phyloP scores from a whole-genome alignment of 2,888 invertebrate species.

The Caenorhabditis sp. region DNA sequence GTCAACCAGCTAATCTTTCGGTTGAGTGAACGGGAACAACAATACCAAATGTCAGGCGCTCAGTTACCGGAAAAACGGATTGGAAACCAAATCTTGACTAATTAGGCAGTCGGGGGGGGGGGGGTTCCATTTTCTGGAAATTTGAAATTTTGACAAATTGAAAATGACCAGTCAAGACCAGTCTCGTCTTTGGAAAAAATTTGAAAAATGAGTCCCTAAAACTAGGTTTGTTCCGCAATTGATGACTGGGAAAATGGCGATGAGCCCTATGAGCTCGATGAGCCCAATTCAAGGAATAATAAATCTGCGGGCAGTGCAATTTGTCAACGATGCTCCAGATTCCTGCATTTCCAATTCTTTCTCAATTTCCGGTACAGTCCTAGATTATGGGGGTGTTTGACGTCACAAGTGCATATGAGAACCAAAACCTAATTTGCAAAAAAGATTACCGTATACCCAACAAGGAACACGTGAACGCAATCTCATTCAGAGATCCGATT shows the following conservation, averaged over 20 bases:
- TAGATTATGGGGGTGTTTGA: not conserved
- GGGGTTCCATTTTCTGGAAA: too few relatives aligned
- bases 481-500: not conserved
- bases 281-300: not conserved
- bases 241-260: not conserved
- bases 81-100: too few relatives aligned
- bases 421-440: not conserved
- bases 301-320: slow-evolving; percentile 1
- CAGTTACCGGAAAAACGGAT: too few relatives aligned
- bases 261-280: not conserved
- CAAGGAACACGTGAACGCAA: not conserved
- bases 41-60: slow-evolving; percentile 35
- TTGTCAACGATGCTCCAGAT: not conserved
- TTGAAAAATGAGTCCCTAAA: not conserved
- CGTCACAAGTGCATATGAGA: not conserved
- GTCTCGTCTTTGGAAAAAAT: too few relatives aligned
- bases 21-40: not conserved
- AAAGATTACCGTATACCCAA: not conserved
- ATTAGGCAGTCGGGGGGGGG: too few relatives aligned
- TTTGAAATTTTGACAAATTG: not conserved
- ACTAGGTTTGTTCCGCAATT: not conserved
- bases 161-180: not conserved
- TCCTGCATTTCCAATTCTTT: too few relatives aligned
- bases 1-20: slow-evolving; percentile 34
- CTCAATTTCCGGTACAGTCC: slow-evolving; percentile 24